Percentiles rank a stretch among this genome's conserved stretches.
phyloP scores from a whole-genome alignment of 2,888 invertebrate genomes.

The Salpingus planirostris region DNA sequence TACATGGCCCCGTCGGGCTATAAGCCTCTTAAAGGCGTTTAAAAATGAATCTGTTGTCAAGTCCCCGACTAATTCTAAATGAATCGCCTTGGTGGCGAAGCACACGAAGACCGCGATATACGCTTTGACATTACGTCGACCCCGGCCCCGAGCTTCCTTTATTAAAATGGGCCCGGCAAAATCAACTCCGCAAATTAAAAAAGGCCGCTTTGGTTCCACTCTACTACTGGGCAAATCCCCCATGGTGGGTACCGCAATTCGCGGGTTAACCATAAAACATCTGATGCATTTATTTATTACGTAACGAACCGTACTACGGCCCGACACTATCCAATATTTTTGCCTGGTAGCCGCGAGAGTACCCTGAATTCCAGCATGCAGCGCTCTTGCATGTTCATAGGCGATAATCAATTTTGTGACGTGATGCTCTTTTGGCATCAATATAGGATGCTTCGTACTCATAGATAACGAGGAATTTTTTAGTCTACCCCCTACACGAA shows the following conservation, averaged over 20 bases:
- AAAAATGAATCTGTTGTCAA: constrained; percentile 5
- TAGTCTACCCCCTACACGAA: constrained; percentile 3
- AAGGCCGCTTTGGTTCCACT: constrained; percentile 8
- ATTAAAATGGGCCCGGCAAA: constrained; percentile 18
- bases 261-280: constrained; percentile 7
- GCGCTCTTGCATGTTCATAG: constrained; percentile 2
- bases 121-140: constrained; percentile 10
- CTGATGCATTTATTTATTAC: constrained; percentile 4
- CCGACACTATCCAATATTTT: constrained; percentile 5
- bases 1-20: constrained; percentile 8
- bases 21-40: constrained; percentile 1
- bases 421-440: background rate
- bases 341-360: constrained; percentile 1
- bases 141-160: constrained; percentile 12
- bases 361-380: constrained; percentile 4
- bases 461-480: background rate
- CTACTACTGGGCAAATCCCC: constrained; percentile 4
- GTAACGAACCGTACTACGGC: constrained; percentile 3
- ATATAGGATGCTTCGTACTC: background rate
- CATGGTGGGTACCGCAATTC: constrained; percentile 3
- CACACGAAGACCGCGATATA: constrained; percentile 19
- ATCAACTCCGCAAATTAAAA: constrained; percentile 16
- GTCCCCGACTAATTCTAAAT: constrained; percentile 17
- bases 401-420: constrained; percentile 2
- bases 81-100: constrained; percentile 17